Evolutionary conservation across 1,140 invertebrate species (phyloP).

Genomic region (Halictus rubicundus): DNA sequence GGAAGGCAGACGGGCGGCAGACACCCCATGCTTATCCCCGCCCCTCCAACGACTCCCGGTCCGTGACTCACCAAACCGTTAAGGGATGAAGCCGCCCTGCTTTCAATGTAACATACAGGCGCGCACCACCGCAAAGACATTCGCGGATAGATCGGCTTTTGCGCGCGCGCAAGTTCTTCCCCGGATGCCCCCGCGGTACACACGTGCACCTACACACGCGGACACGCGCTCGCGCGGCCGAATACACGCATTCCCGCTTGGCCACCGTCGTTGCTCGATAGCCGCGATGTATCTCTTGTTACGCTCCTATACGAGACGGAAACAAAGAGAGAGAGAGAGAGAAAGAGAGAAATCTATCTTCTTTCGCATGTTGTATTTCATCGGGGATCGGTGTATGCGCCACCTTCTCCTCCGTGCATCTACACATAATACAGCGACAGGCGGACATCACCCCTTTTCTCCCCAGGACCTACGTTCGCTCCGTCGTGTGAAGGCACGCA

Average conservation of each 20-base stretch:
- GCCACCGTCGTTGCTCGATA: slow-evolving; percentile 15
- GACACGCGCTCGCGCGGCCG: too few relatives aligned
- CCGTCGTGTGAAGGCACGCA: neutral
- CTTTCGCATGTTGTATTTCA: slow-evolving; percentile 36
- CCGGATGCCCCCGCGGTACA: too few relatives aligned
- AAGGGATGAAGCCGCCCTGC: slow-evolving; percentile 77
- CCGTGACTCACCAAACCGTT: slow-evolving; percentile 79
- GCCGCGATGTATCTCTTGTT: slow-evolving; percentile 44
- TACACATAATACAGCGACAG: neutral
- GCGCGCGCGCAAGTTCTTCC: neutral
- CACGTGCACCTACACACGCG: too few relatives aligned
- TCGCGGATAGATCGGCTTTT: slow-evolving; percentile 28
- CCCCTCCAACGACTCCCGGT: slow-evolving; percentile 62
- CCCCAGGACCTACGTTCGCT: too few relatives aligned
- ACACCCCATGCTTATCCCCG: slow-evolving; percentile 76
- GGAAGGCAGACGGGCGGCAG: slow-evolving; percentile 78
- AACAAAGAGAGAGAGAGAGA: too few relatives aligned
- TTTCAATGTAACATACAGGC: slow-evolving; percentile 63
- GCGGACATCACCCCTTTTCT: too few relatives aligned
- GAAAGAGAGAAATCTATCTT: neutral
- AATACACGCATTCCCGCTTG: neutral
- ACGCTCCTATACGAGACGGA: slow-evolving; percentile 16
- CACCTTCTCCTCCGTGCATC: neutral
- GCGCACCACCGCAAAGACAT: slow-evolving; percentile 44
- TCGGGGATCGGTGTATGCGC: neutral